Base-by-base conservation (phyloP, 1,140 invertebrate genomes). In the Dendrolimus kikuchii region DNA sequence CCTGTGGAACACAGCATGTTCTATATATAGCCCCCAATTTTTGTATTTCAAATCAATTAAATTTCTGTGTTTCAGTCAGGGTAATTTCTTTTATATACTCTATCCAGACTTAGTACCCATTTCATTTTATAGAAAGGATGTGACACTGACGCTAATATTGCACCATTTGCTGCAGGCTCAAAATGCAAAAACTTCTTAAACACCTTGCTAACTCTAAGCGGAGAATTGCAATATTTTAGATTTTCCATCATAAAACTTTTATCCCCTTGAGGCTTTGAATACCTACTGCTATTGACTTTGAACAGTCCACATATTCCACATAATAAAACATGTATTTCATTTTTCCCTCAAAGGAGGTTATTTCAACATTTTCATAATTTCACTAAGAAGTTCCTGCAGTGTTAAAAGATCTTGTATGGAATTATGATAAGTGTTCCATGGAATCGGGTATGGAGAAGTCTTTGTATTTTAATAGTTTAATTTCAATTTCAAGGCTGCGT, bases 401-500 rank as follows among this genome's bases (percentile, higher is more conserved):
- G 46, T 5, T 59, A 59, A 59, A 40, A 59, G 44, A 61, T 61
- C 57, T 60, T 39, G 6, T 58, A 58, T 60, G 42, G 37, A 60
- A 60, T 60, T 58, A 23, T 64, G 59, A 46, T 64, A 64, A 3
- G n/a, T 55, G 38, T 65, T 65, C 62, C 59, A 59, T 41, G 51
- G 52, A 55, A 60, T 66, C 60, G 49, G 44, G 46, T 58, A 64
- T 49, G 64, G 64, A 46, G 7, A n/a, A n/a, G n/a, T n/a, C n/a
- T n/a, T 23, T 23, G 23, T 23, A 2, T 23, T 23, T 3, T 23
- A 23, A 23, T 23, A 23, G 23, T 23, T 23, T 23, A 3, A 23
- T 23, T 23, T 23, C 23, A 23, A 23, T 23, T 23, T 23, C 23
- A 23, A 23, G 3, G 3, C 23, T 23, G 23, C 23, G 1, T 23